phyloP scores from a whole-genome alignment of 2,113 vertebrate species.

The Dromas ardeola region DNA sequence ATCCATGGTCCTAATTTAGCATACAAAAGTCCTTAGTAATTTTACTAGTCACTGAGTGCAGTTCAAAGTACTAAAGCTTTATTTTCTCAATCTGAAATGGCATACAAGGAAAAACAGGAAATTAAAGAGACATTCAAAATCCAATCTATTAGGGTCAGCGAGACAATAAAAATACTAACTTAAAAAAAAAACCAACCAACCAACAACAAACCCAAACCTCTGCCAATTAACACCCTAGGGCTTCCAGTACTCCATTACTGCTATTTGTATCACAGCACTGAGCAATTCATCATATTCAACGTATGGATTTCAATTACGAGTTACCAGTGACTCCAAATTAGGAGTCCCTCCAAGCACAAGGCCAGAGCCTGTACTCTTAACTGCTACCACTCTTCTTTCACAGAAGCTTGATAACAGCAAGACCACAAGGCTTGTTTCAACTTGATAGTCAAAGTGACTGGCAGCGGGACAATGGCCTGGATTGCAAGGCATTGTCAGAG shows the following conservation, averaged over 20 bases:
- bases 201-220: background rate
- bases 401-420: background rate
- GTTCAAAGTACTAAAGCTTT: background rate
- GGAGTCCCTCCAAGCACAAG: background rate
- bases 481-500: background rate
- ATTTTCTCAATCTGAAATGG: background rate
- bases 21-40: background rate
- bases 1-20: background rate
- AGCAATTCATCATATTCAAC: background rate
- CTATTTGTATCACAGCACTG: background rate
- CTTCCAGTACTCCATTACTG: background rate
- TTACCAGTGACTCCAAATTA: background rate
- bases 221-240: background rate
- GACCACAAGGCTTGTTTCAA: background rate
- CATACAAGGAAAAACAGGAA: background rate
- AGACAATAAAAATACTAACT: background rate
- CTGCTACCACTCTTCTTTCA: background rate
- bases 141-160: background rate
- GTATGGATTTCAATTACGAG: background rate
- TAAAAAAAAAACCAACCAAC: background rate
- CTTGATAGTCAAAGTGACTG: background rate
- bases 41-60: background rate
- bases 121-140: background rate
- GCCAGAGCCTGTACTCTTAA: background rate
- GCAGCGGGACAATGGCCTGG: background rate